Conservation (phyloP, 2,888 invertebrate species). For the Idaea biselata region DNA sequence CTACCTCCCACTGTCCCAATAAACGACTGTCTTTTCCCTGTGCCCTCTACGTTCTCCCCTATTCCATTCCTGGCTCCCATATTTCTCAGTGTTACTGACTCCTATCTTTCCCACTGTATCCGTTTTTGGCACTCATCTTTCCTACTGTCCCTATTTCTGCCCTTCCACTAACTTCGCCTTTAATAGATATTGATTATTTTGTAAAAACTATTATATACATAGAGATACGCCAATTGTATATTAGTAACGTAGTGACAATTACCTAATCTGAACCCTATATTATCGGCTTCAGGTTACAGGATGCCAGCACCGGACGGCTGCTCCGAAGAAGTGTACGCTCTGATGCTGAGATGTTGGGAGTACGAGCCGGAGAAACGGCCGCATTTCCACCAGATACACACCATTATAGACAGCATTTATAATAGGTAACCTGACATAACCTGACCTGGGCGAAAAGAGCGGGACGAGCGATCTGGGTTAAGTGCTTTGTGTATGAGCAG, state of each 20-base stretch:
- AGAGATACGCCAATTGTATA: too few relatives aligned
- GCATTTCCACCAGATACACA: constrained; percentile 93
- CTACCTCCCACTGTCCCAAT: too few relatives aligned
- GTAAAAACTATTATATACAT: too few relatives aligned
- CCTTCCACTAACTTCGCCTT: too few relatives aligned
- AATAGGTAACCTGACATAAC: constrained; percentile 57
- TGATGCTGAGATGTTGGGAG: constrained; percentile 97
- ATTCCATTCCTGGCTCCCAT: too few relatives aligned
- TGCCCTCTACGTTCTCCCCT: too few relatives aligned
- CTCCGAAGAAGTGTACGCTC: constrained; percentile 92
- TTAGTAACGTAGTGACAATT: constrained; percentile 2
- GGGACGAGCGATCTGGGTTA: background rate
- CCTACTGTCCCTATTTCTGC: too few relatives aligned
- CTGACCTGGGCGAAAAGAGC: background rate
- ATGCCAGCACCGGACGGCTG: constrained; percentile 96
- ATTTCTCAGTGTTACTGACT: too few relatives aligned
- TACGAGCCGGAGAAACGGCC: constrained; percentile 95
- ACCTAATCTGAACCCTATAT: constrained; percentile 3
- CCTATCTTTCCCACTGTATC: too few relatives aligned
- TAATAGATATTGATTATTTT: too few relatives aligned
- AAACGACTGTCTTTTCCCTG: too few relatives aligned
- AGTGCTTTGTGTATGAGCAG: background rate
- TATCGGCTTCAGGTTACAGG: constrained; percentile 85
- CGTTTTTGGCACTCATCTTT: too few relatives aligned
- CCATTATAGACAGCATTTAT: constrained; percentile 86